Percentiles rank a stretch among this genome's conserved stretches.
Conservation (phyloP, 2,113 vertebrate species). For the Mystacornis crossleyi region DNA sequence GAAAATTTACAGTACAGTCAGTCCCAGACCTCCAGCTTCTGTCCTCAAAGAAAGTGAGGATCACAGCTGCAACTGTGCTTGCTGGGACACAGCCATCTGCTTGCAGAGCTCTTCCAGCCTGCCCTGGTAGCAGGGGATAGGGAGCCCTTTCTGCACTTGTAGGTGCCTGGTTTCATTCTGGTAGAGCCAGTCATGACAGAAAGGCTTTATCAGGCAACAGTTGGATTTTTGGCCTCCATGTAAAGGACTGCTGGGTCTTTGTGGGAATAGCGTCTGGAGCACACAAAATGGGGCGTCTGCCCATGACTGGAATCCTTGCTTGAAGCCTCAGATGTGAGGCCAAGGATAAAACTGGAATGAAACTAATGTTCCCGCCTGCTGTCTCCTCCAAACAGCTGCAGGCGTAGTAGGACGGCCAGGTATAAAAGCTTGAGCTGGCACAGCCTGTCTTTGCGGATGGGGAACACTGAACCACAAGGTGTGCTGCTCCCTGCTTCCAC, state of each 20-base stretch:
- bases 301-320: not conserved
- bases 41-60: not conserved
- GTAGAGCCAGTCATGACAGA: not conserved
- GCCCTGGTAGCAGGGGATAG: not conserved
- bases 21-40: not conserved
- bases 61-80: not conserved
- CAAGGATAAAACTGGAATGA: constrained; percentile 60
- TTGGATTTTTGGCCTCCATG: not conserved
- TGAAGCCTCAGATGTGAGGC: constrained; percentile 48
- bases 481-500: not conserved
- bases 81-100: not conserved
- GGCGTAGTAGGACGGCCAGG: not conserved
- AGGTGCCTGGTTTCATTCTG: not conserved
- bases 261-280: not conserved
- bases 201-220: not conserved
- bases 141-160: not conserved
- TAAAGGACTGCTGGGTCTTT: not conserved
- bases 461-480: constrained; percentile 19
- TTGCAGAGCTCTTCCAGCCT: not conserved
- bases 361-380: constrained; percentile 30
- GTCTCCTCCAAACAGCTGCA: constrained; percentile 48
- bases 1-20: not conserved
- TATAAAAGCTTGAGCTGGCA: constrained; percentile 35
- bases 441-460: not conserved
- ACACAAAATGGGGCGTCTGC: not conserved